A percentile compares a stretch with the other conserved stretches of the same genome.
Evolutionary conservation across 2,888 invertebrate genomes (phyloP).

Genomic region (Bibio marci): DNA sequence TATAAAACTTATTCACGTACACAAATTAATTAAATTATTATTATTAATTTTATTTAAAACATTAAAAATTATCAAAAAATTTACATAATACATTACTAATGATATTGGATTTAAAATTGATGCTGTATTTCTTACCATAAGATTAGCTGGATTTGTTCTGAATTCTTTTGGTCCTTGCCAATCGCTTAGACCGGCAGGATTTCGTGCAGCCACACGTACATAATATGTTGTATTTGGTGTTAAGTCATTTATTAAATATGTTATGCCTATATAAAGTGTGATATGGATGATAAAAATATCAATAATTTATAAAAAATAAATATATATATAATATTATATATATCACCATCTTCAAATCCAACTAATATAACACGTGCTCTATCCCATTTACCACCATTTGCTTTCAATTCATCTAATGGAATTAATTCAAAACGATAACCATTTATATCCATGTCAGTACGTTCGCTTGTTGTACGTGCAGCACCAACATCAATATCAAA

Average conservation of each 20-base stretch:
- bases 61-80: too few species aligned
- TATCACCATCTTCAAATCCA: conserved; percentile 26
- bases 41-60: too few species aligned
- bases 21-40: too few species aligned
- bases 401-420: conserved; percentile 23
- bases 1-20: too few species aligned
- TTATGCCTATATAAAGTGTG: conserved; percentile 26
- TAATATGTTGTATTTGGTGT: conserved; percentile 33
- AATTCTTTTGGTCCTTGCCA: conserved; percentile 24
- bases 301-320: neutral
- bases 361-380: conserved; percentile 25
- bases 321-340: neutral
- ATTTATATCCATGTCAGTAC: conserved; percentile 24
- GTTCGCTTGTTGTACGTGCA: conserved; percentile 18
- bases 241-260: conserved; percentile 31
- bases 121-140: too few species aligned
- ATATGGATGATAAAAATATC: neutral
- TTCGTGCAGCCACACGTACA: conserved; percentile 35
- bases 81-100: too few species aligned
- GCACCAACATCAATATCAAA: conserved; percentile 28
- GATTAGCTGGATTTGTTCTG: conserved; percentile 17
- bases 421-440: conserved; percentile 28
- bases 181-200: conserved; percentile 34
- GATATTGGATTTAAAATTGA: too few species aligned
- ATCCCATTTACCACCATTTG: conserved; percentile 25